Base-by-base conservation (phyloP, 35 echinoderm and acorn worm genomes). In the Apostichopus parvimensis region DNA sequence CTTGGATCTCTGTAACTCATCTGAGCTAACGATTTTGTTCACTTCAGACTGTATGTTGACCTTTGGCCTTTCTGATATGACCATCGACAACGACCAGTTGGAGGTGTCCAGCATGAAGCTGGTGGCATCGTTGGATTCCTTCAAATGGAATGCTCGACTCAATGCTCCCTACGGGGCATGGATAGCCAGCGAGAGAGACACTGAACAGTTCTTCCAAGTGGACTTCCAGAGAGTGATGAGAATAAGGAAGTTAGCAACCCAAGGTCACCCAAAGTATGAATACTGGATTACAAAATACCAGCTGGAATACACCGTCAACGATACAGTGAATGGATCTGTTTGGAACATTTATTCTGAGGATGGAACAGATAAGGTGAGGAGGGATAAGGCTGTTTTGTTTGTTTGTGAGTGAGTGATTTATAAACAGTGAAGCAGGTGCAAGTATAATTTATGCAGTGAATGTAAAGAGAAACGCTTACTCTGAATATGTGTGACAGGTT, bases 171-270 rank as follows among this genome's bases (percentile, higher is more conserved):
- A 93, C 20, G 93, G 93, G 34, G 95, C 95, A 9, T 97, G 95
- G 95, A 78, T 97, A 6, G 95, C 95, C 54, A 92, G 93, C 45
- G 93, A 94, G 9, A 82, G 77, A 66, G 93, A 93, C 56, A 90
- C 78, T 2, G 84, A 93, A 12, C 95, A 94, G 77, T 97, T 75
- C 77, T 90, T 93, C 25, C 95, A 96, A 87, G 91, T 97, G 61
- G 95, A 97, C 58, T 97, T 97, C 94, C 93, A 93, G 62, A 77
- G 87, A 8, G 93, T 97, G 77, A 97, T 97, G 95, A 76, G 93
- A 52, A 91, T 97, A 1, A 92, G 93, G 81, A 97, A 97, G 91
- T 78, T 97, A 18, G 95, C 95, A 7, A 97, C 95, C 1, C 93
- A 97, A 73, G 95, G 95, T 4, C 95, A 97, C 53, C 95, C 95